phyloP scores from a whole-genome alignment of 2,113 vertebrate genomes.

The Bos indicus region DNA sequence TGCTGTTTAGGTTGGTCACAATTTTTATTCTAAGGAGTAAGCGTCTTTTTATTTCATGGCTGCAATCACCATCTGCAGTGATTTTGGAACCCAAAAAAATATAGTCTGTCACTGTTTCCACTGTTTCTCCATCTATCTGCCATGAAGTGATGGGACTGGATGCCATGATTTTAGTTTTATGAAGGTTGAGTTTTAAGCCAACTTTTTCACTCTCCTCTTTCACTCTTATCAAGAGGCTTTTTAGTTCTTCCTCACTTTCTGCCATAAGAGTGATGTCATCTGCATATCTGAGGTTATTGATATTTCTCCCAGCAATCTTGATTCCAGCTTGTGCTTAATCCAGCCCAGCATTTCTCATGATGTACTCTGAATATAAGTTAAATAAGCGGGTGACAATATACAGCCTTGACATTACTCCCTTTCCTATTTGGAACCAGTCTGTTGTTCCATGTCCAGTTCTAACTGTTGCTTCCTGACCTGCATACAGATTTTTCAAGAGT shows the following conservation, averaged over 20 bases:
- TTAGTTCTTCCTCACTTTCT: neutral
- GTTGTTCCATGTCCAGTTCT: neutral
- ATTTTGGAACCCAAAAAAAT: neutral
- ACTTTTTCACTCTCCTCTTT: neutral
- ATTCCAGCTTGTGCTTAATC: neutral
- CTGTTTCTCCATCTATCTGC: neutral
- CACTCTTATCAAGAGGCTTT: neutral
- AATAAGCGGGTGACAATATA: too few species aligned
- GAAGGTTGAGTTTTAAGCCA: neutral
- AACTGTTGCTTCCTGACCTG: neutral
- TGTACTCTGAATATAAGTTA: neutral
- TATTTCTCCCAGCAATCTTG: neutral
- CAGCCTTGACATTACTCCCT: neutral
- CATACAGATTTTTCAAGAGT: neutral
- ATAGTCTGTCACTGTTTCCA: neutral
- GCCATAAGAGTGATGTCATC: neutral
- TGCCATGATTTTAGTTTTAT: neutral
- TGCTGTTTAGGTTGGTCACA: too few species aligned
- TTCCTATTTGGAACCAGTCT: neutral
- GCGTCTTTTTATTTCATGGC: neutral
- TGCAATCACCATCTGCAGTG: neutral
- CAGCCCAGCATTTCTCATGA: neutral
- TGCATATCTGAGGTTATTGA: neutral
- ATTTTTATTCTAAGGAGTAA: neutral
- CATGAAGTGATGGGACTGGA: neutral